Conservation (phyloP, 2,888 invertebrate genomes). For the Tiliacea aurago region DNA sequence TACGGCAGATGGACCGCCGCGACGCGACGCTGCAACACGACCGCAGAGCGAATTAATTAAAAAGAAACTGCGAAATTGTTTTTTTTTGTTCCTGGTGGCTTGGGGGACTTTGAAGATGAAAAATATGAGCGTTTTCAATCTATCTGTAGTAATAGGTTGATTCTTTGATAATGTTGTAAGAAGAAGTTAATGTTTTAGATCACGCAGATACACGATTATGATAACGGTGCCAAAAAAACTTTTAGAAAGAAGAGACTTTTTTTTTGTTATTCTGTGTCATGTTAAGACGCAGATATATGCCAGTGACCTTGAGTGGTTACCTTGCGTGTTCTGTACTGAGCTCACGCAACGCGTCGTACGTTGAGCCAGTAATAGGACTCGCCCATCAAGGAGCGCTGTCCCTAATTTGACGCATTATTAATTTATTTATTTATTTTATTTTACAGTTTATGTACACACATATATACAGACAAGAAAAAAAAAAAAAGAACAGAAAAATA, state of each 20-base stretch:
- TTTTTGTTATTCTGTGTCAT: background rate
- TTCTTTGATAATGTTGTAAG: background rate
- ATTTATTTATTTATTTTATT: no score
- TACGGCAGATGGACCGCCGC: slow-evolving; percentile 18
- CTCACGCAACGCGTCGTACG: no score
- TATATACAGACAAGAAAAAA: no score
- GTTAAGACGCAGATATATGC: no score
- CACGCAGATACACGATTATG: background rate
- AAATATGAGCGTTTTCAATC: slow-evolving; percentile 31
- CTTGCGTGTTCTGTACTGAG: no score
- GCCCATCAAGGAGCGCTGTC: no score
- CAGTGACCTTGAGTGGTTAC: no score
- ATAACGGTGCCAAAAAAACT: no score
- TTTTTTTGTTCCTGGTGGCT: slow-evolving; percentile 32
- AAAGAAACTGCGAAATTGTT: slow-evolving; percentile 34
- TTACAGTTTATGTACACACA: no score
- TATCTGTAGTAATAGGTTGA: background rate
- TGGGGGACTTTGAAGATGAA: slow-evolving; percentile 13
- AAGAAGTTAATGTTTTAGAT: background rate
- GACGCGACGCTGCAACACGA: slow-evolving; percentile 32
- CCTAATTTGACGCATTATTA: no score
- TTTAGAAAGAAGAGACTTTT: background rate
- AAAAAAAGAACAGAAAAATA: no score
- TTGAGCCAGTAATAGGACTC: no score
- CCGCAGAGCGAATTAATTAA: slow-evolving; percentile 55